Base-by-base conservation (phyloP, 2,888 invertebrate species). In the Tetragnatha montana region DNA sequence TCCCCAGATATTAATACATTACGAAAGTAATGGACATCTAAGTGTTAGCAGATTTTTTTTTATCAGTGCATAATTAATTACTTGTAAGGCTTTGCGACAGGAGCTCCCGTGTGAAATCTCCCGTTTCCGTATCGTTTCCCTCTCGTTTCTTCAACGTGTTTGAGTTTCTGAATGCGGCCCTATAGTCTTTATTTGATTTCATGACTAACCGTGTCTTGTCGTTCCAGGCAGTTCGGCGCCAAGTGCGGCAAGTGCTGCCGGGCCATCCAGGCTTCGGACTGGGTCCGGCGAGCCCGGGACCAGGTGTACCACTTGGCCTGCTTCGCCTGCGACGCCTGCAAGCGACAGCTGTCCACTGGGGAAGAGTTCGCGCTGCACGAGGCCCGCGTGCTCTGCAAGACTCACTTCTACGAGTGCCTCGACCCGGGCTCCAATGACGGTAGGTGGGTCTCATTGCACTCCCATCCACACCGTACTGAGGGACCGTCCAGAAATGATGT, bases 331-430 rank as follows among this genome's bases (percentile, higher is more conserved):
- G 98, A 99, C 94, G 97, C 97, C 90, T 98, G 98, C 94, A 97
- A 97, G 92, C 95, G 98, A 60, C 98, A 98, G 94, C 95, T 98
- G 90, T 97, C 97, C 92, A 98, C 98, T 0, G 98, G 98, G 7
- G 98, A 99, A 94, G 98, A 99, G 95, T 99, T 99, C 94, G 98
- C 99, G 14, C 95, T 99, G 91, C 97, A 98, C 93, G 98, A 99
- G 92, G 97, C 97, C 93, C 95, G 98, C 92, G 96, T 99, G 88
- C 95, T 99, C 91, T 99, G 99, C 95, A 99, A 99, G 94, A 97
- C 98, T 73, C 99, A 99, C 94, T 99, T 98, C 94, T 95, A 98
- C 92, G 99, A 98, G 94, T 95, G 95, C 0, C 96, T 98, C 21
- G 97, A 98, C 92, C 98, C 98, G 91, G 93, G 93, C 22, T 97